These are phyloP conservation scores for Salvelinus sp. DNA, from an alignment of 2,113 vertebrate genomes.

Conservation along the genomic window DNA sequence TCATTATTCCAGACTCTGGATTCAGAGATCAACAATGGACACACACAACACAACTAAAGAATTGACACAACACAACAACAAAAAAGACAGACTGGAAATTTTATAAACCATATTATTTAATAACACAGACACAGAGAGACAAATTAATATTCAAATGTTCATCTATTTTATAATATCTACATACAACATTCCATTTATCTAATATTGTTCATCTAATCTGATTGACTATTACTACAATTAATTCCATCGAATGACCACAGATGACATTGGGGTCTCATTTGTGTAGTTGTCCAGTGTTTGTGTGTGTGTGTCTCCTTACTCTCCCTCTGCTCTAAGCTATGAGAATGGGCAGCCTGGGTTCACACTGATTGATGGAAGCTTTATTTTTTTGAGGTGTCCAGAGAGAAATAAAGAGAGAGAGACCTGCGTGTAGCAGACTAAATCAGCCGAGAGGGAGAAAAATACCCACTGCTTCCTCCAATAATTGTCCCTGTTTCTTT, in stretches of 20 bases:
- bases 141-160: background rate
- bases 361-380: constrained; percentile 52
- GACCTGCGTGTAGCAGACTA: constrained; percentile 51
- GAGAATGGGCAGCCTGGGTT: no score
- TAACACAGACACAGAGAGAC: constrained; percentile 12
- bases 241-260: constrained; percentile 3
- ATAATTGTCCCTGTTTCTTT: constrained; percentile 73
- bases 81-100: background rate
- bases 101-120: constrained; percentile 18
- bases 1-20: constrained; percentile 64
- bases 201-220: background rate
- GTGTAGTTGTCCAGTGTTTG: constrained; percentile 29
- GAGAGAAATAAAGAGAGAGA: constrained; percentile 52
- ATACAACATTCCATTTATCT: background rate
- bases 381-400: constrained; percentile 10
- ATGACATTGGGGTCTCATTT: constrained; percentile 24
- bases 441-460: constrained; percentile 27
- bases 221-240: background rate
- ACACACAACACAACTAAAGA: constrained; percentile 41
- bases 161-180: background rate
- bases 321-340: background rate
- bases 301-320: constrained; percentile 29
- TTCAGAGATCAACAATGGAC: constrained; percentile 56
- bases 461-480: constrained; percentile 64
- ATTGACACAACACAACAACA: constrained; percentile 46